These are phyloP conservation scores for Cotesia glomerata DNA, from an alignment of 1,140 invertebrate species.

Conservation along the genomic window DNA sequence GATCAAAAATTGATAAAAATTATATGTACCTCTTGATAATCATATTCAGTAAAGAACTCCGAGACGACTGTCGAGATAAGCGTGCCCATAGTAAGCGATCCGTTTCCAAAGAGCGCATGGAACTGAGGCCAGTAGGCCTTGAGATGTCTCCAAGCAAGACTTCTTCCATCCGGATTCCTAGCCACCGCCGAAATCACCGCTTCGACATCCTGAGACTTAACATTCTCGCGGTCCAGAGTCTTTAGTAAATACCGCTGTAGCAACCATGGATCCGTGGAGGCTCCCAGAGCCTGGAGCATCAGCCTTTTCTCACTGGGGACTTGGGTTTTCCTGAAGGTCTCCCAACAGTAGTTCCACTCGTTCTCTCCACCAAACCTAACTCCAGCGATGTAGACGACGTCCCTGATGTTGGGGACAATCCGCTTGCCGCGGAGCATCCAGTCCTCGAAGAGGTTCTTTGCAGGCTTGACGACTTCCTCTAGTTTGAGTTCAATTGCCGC, in stretches of 20 bases:
- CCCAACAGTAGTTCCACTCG: constrained; percentile 81
- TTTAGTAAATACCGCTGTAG: constrained; percentile 74
- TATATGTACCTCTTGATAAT: constrained; percentile 71
- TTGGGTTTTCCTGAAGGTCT: constrained; percentile 71
- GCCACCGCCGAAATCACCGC: constrained; percentile 73
- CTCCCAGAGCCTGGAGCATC: constrained; percentile 74
- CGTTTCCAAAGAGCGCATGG: constrained; percentile 70
- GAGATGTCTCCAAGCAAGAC: constrained; percentile 80
- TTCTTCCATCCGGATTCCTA: constrained; percentile 73
- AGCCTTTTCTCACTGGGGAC: constrained; percentile 73
- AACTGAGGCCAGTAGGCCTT: constrained; percentile 76
- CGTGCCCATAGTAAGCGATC: constrained; percentile 72
- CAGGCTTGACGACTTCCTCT: constrained; percentile 69
- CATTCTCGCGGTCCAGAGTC: constrained; percentile 69
- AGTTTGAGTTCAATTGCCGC: constrained; percentile 71
- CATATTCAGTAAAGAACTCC: constrained; percentile 75
- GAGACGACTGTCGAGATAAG: constrained; percentile 74
- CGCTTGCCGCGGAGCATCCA: constrained; percentile 70
- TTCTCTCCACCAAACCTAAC: constrained; percentile 70
- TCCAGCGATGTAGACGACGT: constrained; percentile 76
- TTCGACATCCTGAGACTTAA: constrained; percentile 75
- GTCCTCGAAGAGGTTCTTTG: constrained; percentile 68
- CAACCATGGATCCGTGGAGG: constrained; percentile 75
- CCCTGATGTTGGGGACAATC: constrained; percentile 74
- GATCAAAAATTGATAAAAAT: too few species aligned